Conservation (phyloP, 1,140 invertebrate species). For the Drosophila parvula region DNA sequence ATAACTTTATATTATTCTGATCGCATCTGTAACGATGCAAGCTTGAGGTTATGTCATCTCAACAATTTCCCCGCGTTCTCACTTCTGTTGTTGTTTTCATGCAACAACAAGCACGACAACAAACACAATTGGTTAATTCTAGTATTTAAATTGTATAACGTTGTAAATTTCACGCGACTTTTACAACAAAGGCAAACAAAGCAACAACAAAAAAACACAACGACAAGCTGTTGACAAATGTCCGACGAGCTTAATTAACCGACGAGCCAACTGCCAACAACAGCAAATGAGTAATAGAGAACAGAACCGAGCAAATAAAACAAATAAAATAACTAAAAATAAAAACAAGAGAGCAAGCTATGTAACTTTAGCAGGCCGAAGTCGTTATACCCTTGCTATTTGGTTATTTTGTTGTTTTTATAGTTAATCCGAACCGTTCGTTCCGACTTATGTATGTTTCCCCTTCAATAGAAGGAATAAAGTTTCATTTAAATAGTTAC, state of each 20-base stretch:
- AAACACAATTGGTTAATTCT: constrained; percentile 56
- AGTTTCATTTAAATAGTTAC: too few relatives aligned
- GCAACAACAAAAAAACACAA: constrained; percentile 20
- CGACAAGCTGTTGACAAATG: constrained; percentile 53
- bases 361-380: too few relatives aligned
- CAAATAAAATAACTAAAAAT: not conserved
- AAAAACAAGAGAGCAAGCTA: not conserved
- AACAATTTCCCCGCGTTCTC: constrained; percentile 18
- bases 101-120: constrained; percentile 47
- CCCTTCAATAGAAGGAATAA: too few relatives aligned
- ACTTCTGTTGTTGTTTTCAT: constrained; percentile 39
- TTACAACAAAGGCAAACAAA: constrained; percentile 49
- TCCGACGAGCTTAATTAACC: constrained; percentile 48
- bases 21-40: constrained; percentile 1
- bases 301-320: constrained; percentile 6
- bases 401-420: too few relatives aligned
- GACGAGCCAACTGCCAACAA: constrained; percentile 14
- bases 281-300: constrained; percentile 35
- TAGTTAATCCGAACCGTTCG: too few relatives aligned
- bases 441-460: too few relatives aligned
- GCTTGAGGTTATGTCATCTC: constrained; percentile 61
- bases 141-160: constrained; percentile 74
- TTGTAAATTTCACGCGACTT: constrained; percentile 68
- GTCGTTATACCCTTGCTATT: too few relatives aligned
- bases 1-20: not conserved